Conservation (phyloP, 2,797 vertebrate genomes). For the Galaxias olidus region DNA sequence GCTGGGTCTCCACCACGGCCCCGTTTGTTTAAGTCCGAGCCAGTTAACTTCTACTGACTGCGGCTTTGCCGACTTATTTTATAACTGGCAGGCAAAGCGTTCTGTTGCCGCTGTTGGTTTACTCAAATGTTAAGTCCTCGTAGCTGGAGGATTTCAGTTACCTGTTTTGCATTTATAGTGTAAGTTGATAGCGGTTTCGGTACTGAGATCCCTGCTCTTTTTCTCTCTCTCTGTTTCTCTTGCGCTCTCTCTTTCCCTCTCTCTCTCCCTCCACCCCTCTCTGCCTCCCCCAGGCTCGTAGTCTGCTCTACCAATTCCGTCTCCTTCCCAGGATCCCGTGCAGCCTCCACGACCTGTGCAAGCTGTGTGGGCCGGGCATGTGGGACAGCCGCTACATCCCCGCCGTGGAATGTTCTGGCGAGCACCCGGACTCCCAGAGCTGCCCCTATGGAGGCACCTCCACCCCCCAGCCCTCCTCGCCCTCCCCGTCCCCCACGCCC, state of each 20-base stretch:
- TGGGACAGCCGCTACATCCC: conserved; percentile 99
- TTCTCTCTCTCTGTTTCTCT: rapidly evolving
- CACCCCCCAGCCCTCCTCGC: conserved; percentile 73
- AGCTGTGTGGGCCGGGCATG: conserved; percentile 94
- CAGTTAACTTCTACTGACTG: conserved; percentile 31
- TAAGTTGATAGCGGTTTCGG: neutral
- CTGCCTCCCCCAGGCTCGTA: conserved; percentile 82
- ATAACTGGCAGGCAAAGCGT: conserved; percentile 2
- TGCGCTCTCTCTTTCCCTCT: rapidly evolving
- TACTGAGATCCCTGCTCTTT: neutral
- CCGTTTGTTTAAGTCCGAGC: conserved; percentile 31
- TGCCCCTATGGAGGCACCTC: conserved; percentile 92
- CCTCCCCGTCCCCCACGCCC: conserved; percentile 63
- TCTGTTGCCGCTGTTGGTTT: conserved; percentile 28
- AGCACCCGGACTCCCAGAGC: conserved; percentile 86
- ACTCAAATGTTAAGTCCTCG: conserved; percentile 28
- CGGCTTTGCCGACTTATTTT: conserved; percentile 41
- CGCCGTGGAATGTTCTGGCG: conserved; percentile 91
- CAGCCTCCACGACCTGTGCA: conserved; percentile 94
- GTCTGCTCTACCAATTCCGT: conserved; percentile 96
- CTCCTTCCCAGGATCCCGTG: conserved; percentile 92
- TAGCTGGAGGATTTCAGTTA: conserved; percentile 15
- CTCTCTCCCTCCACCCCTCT: conserved; percentile 17
- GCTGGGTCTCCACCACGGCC: conserved; percentile 16
- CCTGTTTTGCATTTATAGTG: conserved; percentile 24